phyloP scores from a whole-genome alignment of 2,797 vertebrate species.

The Sebastes flavidus region DNA sequence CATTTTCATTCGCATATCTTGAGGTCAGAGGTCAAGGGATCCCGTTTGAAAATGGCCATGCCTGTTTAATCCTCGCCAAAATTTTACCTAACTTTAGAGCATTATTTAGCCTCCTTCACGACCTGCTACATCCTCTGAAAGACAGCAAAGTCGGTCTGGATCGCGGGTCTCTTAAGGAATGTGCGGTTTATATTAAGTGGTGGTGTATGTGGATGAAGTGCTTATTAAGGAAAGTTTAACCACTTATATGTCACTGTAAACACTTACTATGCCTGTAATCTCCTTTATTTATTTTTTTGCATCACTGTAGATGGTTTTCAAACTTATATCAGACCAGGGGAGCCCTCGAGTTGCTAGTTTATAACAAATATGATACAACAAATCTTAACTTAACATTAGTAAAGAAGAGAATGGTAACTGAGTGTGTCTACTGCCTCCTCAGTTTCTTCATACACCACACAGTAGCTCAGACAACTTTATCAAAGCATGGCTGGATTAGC shows the following conservation, averaged over 20 bases:
- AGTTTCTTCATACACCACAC: background rate
- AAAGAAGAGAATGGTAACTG: background rate
- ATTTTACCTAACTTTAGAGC: too few species aligned
- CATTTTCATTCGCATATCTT: too few species aligned
- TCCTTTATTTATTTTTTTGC: background rate
- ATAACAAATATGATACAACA: background rate
- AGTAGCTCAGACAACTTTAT: background rate
- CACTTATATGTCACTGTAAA: background rate
- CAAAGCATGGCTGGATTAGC: background rate
- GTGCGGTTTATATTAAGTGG: background rate
- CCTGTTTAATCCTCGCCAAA: too few species aligned
- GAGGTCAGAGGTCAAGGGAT: too few species aligned
- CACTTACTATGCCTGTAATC: background rate
- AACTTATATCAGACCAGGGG: background rate
- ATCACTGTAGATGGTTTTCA: background rate
- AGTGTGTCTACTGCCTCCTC: background rate
- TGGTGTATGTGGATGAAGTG: background rate
- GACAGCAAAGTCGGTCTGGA: too few species aligned
- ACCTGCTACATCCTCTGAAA: too few species aligned
- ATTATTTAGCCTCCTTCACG: too few species aligned
- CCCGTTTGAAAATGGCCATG: too few species aligned
- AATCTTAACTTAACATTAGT: background rate
- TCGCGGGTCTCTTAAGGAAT: background rate
- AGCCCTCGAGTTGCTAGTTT: background rate
- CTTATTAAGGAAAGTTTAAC: background rate